Evolutionary conservation across 2,113 vertebrate species (phyloP).

Genomic region (Ascaphus truei): DNA sequence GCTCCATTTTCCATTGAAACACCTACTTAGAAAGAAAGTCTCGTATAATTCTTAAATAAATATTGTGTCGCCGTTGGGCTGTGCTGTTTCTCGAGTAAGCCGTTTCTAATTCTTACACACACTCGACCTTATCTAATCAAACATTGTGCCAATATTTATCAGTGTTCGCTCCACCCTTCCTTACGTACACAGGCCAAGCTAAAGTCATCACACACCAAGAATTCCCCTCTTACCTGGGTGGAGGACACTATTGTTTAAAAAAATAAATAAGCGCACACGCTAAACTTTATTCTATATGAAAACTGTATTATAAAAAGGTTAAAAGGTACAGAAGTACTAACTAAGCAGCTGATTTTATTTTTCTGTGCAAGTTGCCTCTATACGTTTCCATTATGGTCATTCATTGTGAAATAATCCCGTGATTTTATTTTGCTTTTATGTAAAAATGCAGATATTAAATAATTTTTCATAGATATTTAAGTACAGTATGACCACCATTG

Average conservation of each 20-base stretch:
- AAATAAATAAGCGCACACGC: constrained; percentile 9
- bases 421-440: too few species aligned
- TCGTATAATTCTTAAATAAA: neutral
- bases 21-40: neutral
- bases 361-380: too few species aligned
- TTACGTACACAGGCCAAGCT: neutral
- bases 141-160: neutral
- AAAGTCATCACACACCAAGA: neutral
- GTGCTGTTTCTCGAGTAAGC: neutral
- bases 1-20: neutral
- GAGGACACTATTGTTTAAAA: constrained; percentile 6
- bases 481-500: too few species aligned
- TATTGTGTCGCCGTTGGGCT: neutral
- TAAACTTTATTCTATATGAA: too few species aligned
- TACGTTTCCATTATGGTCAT: too few species aligned
- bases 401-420: too few species aligned
- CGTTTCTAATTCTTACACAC: neutral
- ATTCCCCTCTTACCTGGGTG: neutral
- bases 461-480: too few species aligned
- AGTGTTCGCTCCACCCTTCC: constrained; percentile 14
- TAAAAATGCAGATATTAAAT: neutral
- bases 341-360: too few species aligned
- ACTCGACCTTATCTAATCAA: constrained; percentile 22
- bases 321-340: too few species aligned
- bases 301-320: too few species aligned